phyloP scores from a whole-genome alignment of 37 sponge, comb jelly and placozoan genomes.

The Crambe crambe region DNA sequence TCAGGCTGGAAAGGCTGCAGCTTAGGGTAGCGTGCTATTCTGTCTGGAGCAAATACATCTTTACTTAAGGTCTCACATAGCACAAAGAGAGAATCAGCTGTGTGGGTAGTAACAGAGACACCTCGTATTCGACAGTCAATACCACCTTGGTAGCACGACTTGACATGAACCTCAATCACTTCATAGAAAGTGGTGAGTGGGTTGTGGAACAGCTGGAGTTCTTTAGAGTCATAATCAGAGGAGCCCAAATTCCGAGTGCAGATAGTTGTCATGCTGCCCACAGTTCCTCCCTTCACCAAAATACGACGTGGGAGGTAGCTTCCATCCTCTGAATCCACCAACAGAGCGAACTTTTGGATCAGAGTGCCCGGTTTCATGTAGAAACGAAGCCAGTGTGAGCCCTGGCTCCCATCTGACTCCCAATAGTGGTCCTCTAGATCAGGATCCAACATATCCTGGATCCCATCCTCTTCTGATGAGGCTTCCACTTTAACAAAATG shows the following conservation, averaged over 20 bases:
- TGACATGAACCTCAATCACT: slow-evolving; percentile 70
- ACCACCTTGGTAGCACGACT: slow-evolving; percentile 77
- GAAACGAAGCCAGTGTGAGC: slow-evolving; percentile 77
- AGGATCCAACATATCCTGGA: slow-evolving; percentile 49
- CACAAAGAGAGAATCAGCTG: slow-evolving; percentile 24
- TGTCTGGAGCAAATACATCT: slow-evolving; percentile 52
- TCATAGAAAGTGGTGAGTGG: slow-evolving; percentile 52
- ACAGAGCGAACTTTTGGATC: slow-evolving; percentile 59
- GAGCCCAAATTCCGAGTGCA: slow-evolving; percentile 26
- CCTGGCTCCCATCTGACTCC: slow-evolving; percentile 78
- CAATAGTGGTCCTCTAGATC: slow-evolving; percentile 60
- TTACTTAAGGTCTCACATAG: slow-evolving; percentile 40
- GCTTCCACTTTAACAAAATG: slow-evolving; percentile 44
- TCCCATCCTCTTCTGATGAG: slow-evolving; percentile 44
- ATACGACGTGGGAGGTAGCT: slow-evolving; percentile 70
- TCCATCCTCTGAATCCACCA: slow-evolving; percentile 83
- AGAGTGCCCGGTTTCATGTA: slow-evolving; percentile 73
- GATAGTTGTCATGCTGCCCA: slow-evolving; percentile 5
- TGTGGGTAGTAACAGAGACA: slow-evolving; percentile 21
- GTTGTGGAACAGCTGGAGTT: slow-evolving; percentile 52
- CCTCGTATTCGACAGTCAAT: slow-evolving; percentile 81
- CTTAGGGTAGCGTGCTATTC: slow-evolving; percentile 66
- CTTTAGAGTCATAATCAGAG: slow-evolving; percentile 54
- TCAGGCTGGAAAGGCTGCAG: slow-evolving; percentile 62
- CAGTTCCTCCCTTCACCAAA: slow-evolving; percentile 52